Conservation (phyloP, 2,797 vertebrate genomes). For the Etheostoma perlongum region DNA sequence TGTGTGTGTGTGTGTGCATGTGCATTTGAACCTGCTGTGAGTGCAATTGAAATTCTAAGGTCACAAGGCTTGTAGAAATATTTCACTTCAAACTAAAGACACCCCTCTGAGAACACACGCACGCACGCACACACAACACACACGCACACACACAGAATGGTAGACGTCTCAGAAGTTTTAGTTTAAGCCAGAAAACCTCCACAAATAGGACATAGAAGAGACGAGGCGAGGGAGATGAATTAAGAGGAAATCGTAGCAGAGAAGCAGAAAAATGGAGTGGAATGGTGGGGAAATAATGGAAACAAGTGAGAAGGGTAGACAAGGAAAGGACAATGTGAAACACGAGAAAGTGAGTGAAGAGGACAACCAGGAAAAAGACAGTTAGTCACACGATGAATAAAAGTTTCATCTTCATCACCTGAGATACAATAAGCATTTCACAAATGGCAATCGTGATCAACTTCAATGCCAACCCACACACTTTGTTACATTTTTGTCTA, state of each 20-base stretch:
- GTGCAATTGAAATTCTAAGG: constrained; percentile 67
- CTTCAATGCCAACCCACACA: background rate
- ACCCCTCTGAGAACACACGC: constrained; percentile 47
- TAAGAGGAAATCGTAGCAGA: constrained; percentile 28
- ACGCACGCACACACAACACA: background rate
- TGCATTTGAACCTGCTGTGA: constrained; percentile 50
- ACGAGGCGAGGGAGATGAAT: constrained; percentile 22
- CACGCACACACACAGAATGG: constrained; percentile 1
- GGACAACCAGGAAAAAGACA: background rate
- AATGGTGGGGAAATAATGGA: constrained; percentile 2
- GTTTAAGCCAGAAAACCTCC: constrained; percentile 46
- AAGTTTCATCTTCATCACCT: background rate
- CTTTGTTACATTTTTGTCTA: background rate
- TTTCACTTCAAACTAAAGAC: constrained; percentile 63
- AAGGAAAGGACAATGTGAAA: background rate
- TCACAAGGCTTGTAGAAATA: constrained; percentile 65
- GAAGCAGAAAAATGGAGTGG: constrained; percentile 7
- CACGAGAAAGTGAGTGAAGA: background rate
- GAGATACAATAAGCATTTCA: background rate
- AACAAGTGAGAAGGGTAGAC: background rate
- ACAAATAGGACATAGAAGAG: constrained; percentile 51
- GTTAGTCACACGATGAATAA: background rate
- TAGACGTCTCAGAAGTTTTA: constrained; percentile 20
- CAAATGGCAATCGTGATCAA: background rate
- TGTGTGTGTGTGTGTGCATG: constrained; percentile 5